These are phyloP conservation scores for Diarsia rubi DNA, from an alignment of 2,888 invertebrate species.

Conservation along the genomic window DNA sequence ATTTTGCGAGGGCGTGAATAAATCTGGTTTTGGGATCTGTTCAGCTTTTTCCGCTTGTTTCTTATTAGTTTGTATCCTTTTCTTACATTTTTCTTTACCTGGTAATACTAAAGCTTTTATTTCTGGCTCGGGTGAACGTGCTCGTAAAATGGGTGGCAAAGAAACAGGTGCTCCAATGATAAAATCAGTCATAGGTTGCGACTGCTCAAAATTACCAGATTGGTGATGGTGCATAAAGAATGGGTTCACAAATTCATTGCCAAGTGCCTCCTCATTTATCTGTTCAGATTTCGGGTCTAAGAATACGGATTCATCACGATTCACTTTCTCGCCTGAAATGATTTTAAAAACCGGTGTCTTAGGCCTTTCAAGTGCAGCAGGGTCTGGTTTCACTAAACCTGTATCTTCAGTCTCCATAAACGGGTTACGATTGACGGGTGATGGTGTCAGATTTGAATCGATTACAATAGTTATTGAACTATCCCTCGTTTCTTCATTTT, in stretches of 20 bases:
- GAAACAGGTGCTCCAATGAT: constrained; percentile 90
- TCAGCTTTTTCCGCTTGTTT: constrained; percentile 41
- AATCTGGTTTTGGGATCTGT: constrained; percentile 65
- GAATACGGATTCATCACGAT: constrained; percentile 77
- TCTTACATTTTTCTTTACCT: constrained; percentile 53
- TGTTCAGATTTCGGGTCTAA: constrained; percentile 72
- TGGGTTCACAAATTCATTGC: constrained; percentile 84
- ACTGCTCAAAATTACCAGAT: constrained; percentile 67
- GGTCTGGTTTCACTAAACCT: constrained; percentile 74
- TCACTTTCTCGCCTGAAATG: constrained; percentile 77
- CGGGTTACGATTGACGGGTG: constrained; percentile 75
- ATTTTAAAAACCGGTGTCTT: constrained; percentile 87
- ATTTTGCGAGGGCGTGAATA: constrained; percentile 71
- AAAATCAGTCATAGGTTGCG: constrained; percentile 81
- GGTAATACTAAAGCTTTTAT: constrained; percentile 78
- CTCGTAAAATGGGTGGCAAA: constrained; percentile 81
- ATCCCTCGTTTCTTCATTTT: constrained; percentile 80
- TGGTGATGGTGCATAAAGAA: constrained; percentile 81
- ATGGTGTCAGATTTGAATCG: constrained; percentile 70
- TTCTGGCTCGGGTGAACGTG: constrained; percentile 79
- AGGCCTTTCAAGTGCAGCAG: constrained; percentile 71
- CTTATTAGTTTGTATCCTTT: constrained; percentile 39
- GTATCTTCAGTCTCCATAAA: constrained; percentile 74
- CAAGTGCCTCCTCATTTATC: constrained; percentile 72
- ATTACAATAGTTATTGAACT: constrained; percentile 77